Percentiles rank a stretch among this genome's conserved stretches.
Conservation (phyloP, 2,797 vertebrate genomes). For the Sebastes kiyomatsui region DNA sequence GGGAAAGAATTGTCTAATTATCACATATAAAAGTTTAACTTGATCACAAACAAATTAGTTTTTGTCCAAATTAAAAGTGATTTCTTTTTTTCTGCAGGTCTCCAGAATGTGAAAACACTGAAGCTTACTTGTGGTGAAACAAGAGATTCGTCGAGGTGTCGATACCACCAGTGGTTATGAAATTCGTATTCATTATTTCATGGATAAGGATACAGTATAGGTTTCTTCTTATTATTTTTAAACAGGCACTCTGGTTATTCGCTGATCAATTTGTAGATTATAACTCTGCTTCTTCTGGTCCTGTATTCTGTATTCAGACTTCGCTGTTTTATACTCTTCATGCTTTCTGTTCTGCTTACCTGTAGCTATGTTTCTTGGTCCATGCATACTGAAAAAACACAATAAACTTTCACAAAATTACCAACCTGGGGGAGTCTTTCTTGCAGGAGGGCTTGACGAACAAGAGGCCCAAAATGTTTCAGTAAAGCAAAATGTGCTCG, state of each 20-base stretch:
- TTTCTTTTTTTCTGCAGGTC: slow-evolving; percentile 58
- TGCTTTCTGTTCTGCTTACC: slow-evolving; percentile 56
- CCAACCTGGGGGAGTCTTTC: slow-evolving; percentile 6
- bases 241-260: neutral
- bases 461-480: neutral
- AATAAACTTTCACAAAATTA: slow-evolving; percentile 67
- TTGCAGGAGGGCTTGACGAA: slow-evolving; percentile 8
- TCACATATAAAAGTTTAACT: neutral
- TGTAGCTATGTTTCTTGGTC: slow-evolving; percentile 62
- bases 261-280: slow-evolving; percentile 32
- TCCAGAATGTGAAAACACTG: slow-evolving; percentile 61
- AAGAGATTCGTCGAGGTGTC: neutral
- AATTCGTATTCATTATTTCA: slow-evolving; percentile 24
- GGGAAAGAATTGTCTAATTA: neutral
- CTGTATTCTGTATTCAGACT: slow-evolving; percentile 6
- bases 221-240: slow-evolving; percentile 24
- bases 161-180: slow-evolving; percentile 10
- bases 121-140: slow-evolving; percentile 33
- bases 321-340: slow-evolving; percentile 69
- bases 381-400: slow-evolving; percentile 49
- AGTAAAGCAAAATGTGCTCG: neutral
- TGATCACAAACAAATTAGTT: neutral
- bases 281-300: slow-evolving; percentile 16
- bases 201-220: neutral
- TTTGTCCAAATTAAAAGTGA: slow-evolving; percentile 21